phyloP scores from a whole-genome alignment of 1,140 invertebrate species.

The Archegozetes longisetosus region DNA sequence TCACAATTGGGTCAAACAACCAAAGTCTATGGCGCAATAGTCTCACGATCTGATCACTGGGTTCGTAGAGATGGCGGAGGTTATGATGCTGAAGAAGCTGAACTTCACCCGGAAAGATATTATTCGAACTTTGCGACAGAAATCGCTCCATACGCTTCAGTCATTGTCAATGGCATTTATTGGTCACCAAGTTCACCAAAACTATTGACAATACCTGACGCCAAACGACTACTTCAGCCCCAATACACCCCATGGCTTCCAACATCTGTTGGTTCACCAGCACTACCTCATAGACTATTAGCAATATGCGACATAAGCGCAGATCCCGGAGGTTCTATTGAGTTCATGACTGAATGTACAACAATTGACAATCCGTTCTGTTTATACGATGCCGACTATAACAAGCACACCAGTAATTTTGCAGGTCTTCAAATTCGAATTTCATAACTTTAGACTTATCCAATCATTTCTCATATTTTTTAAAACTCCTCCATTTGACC shows the following conservation, averaged over 20 bases:
- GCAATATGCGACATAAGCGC: conserved; percentile 95
- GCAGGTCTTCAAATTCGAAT: not conserved
- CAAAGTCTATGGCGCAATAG: conserved; percentile 85
- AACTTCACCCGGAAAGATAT: conserved; percentile 77
- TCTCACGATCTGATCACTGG: conserved; percentile 77
- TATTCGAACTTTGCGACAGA: conserved; percentile 91
- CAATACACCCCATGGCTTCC: conserved; percentile 82
- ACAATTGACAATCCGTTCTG: conserved; percentile 98
- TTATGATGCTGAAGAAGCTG: conserved; percentile 81
- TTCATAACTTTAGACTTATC: not conserved
- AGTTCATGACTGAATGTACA: conserved; percentile 99
- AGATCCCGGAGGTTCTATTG: conserved; percentile 95
- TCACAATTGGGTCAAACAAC: conserved; percentile 86
- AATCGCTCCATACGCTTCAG: conserved; percentile 92
- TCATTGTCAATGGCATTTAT: conserved; percentile 95
- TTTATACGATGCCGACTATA: conserved; percentile 93
- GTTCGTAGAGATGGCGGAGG: conserved; percentile 69
- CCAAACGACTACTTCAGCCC: conserved; percentile 76
- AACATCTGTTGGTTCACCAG: conserved; percentile 48
- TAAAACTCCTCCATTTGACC: not conserved
- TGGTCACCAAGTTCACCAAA: conserved; percentile 94
- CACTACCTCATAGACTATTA: conserved; percentile 61
- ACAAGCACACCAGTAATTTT: conserved; percentile 55
- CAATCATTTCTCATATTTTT: conserved; percentile 4
- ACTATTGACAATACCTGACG: conserved; percentile 90